Evolutionary conservation across 2,797 vertebrate species (phyloP).

Genomic region (Sebastiscus albofasciatus): DNA sequence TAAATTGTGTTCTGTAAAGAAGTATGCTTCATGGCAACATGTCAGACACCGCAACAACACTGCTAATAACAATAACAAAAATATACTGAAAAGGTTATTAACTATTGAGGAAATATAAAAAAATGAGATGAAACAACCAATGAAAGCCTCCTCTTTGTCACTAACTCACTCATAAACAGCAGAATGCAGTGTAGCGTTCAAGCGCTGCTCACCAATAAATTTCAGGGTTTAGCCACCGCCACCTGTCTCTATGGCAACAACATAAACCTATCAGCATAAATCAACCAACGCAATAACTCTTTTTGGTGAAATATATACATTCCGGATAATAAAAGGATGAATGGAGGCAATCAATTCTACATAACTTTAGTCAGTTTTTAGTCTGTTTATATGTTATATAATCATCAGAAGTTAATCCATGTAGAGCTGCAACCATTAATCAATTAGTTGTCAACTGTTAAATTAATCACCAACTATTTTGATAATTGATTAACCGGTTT

Average conservation of each 20-base stretch:
- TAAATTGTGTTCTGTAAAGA: not conserved
- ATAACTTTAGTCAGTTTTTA: not conserved
- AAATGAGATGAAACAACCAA: not conserved
- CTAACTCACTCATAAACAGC: not conserved
- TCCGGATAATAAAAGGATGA: too few relatives aligned
- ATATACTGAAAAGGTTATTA: not conserved
- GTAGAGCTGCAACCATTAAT: too few relatives aligned
- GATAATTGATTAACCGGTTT: too few relatives aligned
- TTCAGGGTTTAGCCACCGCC: not conserved
- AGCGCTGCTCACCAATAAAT: not conserved
- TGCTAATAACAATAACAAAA: not conserved
- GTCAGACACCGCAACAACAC: not conserved
- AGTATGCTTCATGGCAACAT: not conserved
- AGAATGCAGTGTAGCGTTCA: not conserved
- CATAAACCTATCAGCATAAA: conserved; percentile 4
- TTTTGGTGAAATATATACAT: not conserved
- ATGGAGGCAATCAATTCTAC: not conserved
- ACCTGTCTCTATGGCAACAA: conserved; percentile 39
- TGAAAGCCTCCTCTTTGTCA: not conserved
- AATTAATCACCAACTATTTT: too few relatives aligned
- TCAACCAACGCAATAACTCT: not conserved
- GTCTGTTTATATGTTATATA: not conserved
- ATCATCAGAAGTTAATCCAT: not conserved
- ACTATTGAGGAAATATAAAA: not conserved
- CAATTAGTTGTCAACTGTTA: too few relatives aligned